These are phyloP conservation scores for Bubo blakistoni DNA, from an alignment of 2,113 vertebrate species.

Conservation along the genomic window DNA sequence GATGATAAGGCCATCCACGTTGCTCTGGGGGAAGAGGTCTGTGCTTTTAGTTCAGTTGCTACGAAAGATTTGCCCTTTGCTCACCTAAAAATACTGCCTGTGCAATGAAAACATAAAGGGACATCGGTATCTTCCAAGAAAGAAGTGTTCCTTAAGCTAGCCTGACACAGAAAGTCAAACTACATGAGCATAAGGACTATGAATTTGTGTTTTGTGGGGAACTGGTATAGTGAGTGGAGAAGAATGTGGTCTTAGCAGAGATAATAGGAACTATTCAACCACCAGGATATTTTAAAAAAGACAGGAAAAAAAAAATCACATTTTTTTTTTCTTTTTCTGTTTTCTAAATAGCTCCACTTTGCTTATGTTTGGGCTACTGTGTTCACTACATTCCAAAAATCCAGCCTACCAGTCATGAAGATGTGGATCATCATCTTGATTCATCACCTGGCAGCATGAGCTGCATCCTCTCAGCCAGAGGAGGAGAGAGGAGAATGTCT, in stretches of 20 bases:
- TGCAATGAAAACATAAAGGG: not conserved
- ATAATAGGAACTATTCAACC: not conserved
- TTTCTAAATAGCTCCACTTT: not conserved
- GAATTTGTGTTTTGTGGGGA: not conserved
- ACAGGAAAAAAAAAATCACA: fast-evolving
- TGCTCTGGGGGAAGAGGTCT: not conserved
- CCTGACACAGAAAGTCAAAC: not conserved
- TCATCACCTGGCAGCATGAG: not conserved
- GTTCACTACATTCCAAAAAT: not conserved
- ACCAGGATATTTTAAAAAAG: not conserved
- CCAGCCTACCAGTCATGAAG: not conserved
- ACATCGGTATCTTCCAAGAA: not conserved
- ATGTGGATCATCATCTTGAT: not conserved
- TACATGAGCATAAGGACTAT: not conserved
- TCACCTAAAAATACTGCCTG: not conserved
- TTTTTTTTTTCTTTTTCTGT: not conserved
- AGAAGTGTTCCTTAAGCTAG: not conserved
- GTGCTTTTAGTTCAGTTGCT: not conserved
- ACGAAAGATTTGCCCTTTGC: not conserved
- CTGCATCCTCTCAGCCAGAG: not conserved
- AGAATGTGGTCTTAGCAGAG: not conserved
- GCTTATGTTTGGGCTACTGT: not conserved
- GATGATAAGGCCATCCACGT: not conserved
- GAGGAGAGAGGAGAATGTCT: not conserved
- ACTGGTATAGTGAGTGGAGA: not conserved